These are phyloP conservation scores for Lordiphosa stackelbergi DNA, from an alignment of 1,140 invertebrate genomes.

Conservation along the genomic window DNA sequence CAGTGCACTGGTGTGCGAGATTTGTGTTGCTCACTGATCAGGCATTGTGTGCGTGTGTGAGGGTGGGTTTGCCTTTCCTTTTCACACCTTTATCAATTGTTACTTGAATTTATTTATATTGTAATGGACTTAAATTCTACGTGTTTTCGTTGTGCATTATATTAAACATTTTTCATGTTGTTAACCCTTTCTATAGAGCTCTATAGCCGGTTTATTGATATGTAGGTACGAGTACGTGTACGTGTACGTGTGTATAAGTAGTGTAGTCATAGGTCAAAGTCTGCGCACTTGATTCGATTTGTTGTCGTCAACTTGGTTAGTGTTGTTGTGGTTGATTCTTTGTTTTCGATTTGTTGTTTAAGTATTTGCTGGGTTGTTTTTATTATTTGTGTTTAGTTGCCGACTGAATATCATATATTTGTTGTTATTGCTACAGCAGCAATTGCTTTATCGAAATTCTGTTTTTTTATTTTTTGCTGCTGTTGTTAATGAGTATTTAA, in stretches of 20 bases:
- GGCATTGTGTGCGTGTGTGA: not conserved
- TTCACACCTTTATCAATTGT: slow-evolving; percentile 7
- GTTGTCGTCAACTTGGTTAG: slow-evolving; percentile 39
- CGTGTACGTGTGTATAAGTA: not conserved
- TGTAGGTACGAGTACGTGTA: not conserved
- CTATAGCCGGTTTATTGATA: not conserved
- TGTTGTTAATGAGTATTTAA: slow-evolving; percentile 48
- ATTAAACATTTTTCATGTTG: slow-evolving; percentile 7
- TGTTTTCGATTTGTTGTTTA: slow-evolving; percentile 34
- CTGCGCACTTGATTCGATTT: slow-evolving; percentile 57
- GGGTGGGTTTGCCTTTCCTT: not conserved
- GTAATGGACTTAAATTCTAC: slow-evolving; percentile 4
- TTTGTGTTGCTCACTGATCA: not conserved
- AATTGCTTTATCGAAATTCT: slow-evolving; percentile 51
- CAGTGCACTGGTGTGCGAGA: not conserved
- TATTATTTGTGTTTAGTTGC: slow-evolving; percentile 41
- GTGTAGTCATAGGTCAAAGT: slow-evolving; percentile 74
- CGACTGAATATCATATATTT: slow-evolving; percentile 22
- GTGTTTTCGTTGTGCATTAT: slow-evolving; percentile 4
- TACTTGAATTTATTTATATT: slow-evolving; percentile 10
- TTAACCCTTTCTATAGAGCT: slow-evolving; percentile 3
- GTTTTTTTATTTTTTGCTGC: slow-evolving; percentile 25
- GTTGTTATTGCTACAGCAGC: slow-evolving; percentile 27
- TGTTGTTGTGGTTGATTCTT: slow-evolving; percentile 29
- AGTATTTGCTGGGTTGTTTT: slow-evolving; percentile 34